Evolutionary conservation across 2,888 invertebrate species (phyloP).

Genomic region (Drosophila ezoana): DNA sequence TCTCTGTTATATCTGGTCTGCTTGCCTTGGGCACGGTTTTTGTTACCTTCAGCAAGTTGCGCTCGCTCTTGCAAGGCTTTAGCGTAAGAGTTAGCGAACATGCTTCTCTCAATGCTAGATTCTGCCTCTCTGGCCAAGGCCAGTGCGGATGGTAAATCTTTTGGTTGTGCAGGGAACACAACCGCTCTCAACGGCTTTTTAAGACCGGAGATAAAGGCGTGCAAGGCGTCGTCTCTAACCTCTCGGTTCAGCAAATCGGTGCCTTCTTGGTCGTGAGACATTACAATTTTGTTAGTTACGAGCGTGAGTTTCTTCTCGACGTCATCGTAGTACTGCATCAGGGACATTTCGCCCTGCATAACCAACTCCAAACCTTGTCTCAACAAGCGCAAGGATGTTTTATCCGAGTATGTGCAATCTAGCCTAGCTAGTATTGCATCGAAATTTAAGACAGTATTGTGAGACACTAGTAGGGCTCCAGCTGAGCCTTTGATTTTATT

Average conservation of each 20-base stretch:
- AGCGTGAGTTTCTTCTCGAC: conserved; percentile 16
- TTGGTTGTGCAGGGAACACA: neutral
- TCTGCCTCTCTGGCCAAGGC: too few species aligned
- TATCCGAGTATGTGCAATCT: conserved; percentile 11
- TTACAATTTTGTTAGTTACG: conserved; percentile 1
- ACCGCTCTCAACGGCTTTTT: neutral
- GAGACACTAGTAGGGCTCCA: conserved; percentile 17
- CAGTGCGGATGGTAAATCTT: too few species aligned
- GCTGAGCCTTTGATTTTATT: conserved; percentile 23
- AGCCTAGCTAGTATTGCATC: conserved; percentile 21
- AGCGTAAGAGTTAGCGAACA: too few species aligned
- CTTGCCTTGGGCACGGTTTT: conserved; percentile 3
- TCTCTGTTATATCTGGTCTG: conserved; percentile 2
- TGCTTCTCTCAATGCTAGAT: too few species aligned
- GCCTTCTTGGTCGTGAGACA: conserved; percentile 4
- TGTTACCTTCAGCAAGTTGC: neutral
- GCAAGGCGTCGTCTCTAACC: conserved; percentile 8
- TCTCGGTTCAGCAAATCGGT: conserved; percentile 12
- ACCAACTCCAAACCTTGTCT: conserved; percentile 14
- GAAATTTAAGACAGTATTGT: conserved; percentile 32
- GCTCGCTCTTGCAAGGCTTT: neutral
- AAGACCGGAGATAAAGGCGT: conserved; percentile 4
- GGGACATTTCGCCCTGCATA: conserved; percentile 8
- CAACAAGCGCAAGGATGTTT: conserved; percentile 15
- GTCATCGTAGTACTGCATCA: conserved; percentile 13